Base-by-base conservation (phyloP, 1,140 invertebrate species). In the Drosophila serrata region DNA sequence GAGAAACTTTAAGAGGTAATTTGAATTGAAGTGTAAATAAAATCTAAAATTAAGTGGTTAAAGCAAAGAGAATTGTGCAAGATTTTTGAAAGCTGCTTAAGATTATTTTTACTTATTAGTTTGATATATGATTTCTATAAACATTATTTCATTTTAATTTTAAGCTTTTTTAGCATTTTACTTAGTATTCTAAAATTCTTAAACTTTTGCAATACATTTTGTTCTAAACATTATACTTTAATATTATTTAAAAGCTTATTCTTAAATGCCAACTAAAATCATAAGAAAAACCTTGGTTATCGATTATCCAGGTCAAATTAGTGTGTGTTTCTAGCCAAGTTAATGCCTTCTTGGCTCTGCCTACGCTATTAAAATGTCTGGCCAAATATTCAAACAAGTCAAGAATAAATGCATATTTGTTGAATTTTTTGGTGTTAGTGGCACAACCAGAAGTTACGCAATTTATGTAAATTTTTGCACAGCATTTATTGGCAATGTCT, bases 391-490 rank as follows among this genome's bases (percentile, higher is more conserved):
- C 37, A 48, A 64, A 58, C 58, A 8, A 75, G 40, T 60, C 46
- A 24, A 81, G 78, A 75, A 69, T 64, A 40, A 58, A 40, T 8
- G 17, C 19, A 59, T 31, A 51, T 56, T 65, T 64, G 35, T 19
- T 12, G 27, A 6, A 19, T 15, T 15, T 76, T 46, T 74, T 49
- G 31, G 45, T 70, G 57, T 56, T 63, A 59, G 42, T 70, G 19
- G 55, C 59, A 81, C 46, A 43, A 56, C 27, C 43, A 72, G 22
- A 64, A 70, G n/a, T 82, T 82, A 27, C 39, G 64, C 60, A 76
- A 76, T 51, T 19, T 35, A 64, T 80, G 75, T 29, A 37, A 62
- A 63, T 35, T 22, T 33, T 27, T 40, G 3, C 29, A 5, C 29
- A 24, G 53, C 11, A 69, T 58, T 58, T 68, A 55, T 67, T 62